Conservation (phyloP, 2,113 vertebrate genomes). For the Elaphurus davidianus region DNA sequence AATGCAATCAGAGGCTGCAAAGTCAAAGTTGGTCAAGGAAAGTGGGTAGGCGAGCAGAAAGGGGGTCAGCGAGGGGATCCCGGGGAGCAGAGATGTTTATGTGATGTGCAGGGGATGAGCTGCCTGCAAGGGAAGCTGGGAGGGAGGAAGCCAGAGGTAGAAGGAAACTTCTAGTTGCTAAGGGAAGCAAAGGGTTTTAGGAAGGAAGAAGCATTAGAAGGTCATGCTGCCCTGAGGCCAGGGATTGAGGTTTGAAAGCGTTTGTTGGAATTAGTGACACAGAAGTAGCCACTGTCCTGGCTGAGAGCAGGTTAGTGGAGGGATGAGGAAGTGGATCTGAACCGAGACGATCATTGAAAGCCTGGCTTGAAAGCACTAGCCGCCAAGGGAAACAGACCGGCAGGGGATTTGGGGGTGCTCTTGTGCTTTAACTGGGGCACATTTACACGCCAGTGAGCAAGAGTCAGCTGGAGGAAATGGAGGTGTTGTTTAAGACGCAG, state of each 20-base stretch:
- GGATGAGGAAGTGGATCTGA: not conserved
- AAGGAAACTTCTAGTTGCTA: not conserved
- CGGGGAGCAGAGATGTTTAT: not conserved
- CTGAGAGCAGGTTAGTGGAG: not conserved
- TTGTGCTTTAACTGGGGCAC: not conserved
- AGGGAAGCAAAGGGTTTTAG: not conserved
- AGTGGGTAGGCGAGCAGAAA: not conserved
- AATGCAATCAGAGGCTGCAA: not conserved
- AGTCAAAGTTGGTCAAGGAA: not conserved
- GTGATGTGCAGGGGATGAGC: not conserved
- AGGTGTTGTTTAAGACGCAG: not conserved
- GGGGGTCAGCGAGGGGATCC: not conserved
- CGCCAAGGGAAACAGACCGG: rapidly evolving
- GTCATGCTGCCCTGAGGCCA: not conserved
- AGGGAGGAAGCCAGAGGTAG: not conserved
- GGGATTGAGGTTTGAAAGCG: not conserved
- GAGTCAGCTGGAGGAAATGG: not conserved
- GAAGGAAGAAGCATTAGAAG: not conserved
- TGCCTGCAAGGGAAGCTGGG: not conserved
- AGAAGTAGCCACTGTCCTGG: rapidly evolving
- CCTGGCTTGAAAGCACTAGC: not conserved
- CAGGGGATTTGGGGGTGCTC: rapidly evolving
- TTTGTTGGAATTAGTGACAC: rapidly evolving
- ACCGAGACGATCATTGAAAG: rapidly evolving
- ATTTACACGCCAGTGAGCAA: not conserved